phyloP scores from a whole-genome alignment of 2,888 invertebrate species.

The Tillus elongatus region DNA sequence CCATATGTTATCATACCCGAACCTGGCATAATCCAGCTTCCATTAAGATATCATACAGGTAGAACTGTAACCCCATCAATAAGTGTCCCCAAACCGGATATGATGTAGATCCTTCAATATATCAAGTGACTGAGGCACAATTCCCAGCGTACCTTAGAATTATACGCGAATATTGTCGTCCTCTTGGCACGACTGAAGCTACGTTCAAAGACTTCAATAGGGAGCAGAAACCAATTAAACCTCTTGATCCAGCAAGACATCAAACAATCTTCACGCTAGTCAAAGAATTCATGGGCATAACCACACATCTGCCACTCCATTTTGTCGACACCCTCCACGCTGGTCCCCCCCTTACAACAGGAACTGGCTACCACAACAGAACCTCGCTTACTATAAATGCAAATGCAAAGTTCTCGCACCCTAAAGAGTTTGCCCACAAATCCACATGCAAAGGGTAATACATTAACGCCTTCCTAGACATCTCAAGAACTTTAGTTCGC shows the following conservation, averaged over 20 bases:
- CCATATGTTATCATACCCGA: no score
- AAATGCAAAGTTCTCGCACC: constrained; percentile 5
- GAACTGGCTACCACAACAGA: constrained; percentile 6
- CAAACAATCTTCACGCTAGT: no score
- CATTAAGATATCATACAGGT: no score
- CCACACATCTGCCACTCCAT: background rate
- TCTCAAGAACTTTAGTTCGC: background rate
- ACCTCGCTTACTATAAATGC: background rate
- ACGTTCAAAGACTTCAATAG: constrained; percentile 1
- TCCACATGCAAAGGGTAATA: constrained; percentile 1
- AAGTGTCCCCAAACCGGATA: no score
- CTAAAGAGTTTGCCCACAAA: background rate
- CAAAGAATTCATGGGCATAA: no score
- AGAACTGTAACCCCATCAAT: no score
- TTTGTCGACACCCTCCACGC: constrained; percentile 5
- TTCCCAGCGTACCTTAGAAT: background rate
- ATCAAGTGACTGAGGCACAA: no score
- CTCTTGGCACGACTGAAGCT: background rate
- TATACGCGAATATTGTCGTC: background rate
- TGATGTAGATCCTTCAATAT: no score
- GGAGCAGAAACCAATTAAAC: background rate
- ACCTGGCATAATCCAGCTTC: no score
- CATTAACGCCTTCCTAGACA: background rate
- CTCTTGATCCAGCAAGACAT: no score
- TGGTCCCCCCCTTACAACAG: background rate